These are phyloP conservation scores for Dolichomitus sp. DNA, from an alignment of 2,888 invertebrate species.

Conservation along the genomic window DNA sequence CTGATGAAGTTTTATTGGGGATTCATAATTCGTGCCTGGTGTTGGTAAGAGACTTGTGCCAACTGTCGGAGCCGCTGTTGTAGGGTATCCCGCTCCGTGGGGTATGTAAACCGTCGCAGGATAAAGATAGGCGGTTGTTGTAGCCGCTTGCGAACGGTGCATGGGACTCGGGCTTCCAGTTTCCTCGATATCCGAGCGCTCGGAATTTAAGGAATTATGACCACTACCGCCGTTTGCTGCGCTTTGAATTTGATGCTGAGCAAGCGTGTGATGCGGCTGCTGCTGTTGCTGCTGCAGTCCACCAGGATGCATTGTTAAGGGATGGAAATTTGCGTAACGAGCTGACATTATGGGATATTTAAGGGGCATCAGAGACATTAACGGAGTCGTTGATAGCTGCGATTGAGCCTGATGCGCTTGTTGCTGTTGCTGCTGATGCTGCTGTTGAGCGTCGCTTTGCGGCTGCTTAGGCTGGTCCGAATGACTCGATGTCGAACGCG, in stretches of 20 bases:
- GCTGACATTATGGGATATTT: constrained; percentile 80
- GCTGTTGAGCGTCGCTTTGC: constrained; percentile 77
- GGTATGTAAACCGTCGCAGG: constrained; percentile 80
- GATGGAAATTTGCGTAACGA: constrained; percentile 81
- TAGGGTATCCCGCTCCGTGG: constrained; percentile 75
- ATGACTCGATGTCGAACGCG: constrained; percentile 82
- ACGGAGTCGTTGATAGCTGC: constrained; percentile 48
- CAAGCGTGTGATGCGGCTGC: constrained; percentile 20
- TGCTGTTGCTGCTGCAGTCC: constrained; percentile 63
- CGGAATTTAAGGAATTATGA: constrained; percentile 21
- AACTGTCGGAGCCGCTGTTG: constrained; percentile 65
- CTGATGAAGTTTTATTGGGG: constrained; percentile 19
- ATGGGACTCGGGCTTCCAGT: constrained; percentile 72
- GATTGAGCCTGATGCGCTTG: constrained; percentile 42
- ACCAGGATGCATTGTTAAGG: constrained; percentile 76
- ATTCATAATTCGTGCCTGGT: constrained; percentile 67
- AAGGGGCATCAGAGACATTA: constrained; percentile 80
- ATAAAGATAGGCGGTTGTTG: constrained; percentile 76
- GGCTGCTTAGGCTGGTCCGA: constrained; percentile 77
- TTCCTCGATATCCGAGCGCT: constrained; percentile 77
- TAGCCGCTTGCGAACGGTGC: constrained; percentile 72
- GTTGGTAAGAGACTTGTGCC: constrained; percentile 82
- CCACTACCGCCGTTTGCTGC: constrained; percentile 15
- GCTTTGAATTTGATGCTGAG: constrained; percentile 17
- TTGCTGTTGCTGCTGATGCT: constrained; percentile 69